phyloP scores from a whole-genome alignment of 23 tunicate species.

The Trididemnum nubilum region DNA sequence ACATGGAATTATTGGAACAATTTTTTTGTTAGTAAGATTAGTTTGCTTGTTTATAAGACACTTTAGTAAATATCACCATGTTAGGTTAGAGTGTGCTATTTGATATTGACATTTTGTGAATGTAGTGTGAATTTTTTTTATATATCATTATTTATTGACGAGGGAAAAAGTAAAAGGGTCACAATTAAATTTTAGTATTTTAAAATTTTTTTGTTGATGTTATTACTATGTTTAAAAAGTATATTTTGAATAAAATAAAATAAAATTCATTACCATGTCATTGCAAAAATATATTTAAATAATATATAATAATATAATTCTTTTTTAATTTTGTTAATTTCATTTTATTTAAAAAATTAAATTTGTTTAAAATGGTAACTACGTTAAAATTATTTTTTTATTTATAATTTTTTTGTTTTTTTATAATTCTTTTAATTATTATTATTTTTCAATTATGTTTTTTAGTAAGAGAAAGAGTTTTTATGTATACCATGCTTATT shows the following conservation, averaged over 20 bases:
- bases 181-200: neutral
- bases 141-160: constrained; percentile 21
- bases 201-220: neutral
- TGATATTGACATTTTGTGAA: constrained; percentile 42
- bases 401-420: neutral
- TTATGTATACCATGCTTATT: too few relatives aligned
- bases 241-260: constrained; percentile 1
- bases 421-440: too few relatives aligned
- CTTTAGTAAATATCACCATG: neutral
- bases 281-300: neutral
- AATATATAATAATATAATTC: neutral
- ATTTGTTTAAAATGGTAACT: neutral
- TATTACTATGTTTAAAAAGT: neutral
- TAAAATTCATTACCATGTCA: neutral
- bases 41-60: neutral
- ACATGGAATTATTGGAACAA: neutral
- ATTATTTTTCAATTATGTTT: too few relatives aligned
- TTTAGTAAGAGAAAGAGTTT: too few relatives aligned
- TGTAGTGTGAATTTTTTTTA: constrained; percentile 32
- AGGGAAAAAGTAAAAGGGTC: neutral
- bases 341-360: neutral
- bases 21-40: constrained; percentile 8
- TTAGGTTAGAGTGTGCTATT: constrained; percentile 30
- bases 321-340: neutral
- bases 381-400: neutral